Evolutionary conservation across 2,888 invertebrate species (phyloP).

Genomic region (Lochmaea crataegi): DNA sequence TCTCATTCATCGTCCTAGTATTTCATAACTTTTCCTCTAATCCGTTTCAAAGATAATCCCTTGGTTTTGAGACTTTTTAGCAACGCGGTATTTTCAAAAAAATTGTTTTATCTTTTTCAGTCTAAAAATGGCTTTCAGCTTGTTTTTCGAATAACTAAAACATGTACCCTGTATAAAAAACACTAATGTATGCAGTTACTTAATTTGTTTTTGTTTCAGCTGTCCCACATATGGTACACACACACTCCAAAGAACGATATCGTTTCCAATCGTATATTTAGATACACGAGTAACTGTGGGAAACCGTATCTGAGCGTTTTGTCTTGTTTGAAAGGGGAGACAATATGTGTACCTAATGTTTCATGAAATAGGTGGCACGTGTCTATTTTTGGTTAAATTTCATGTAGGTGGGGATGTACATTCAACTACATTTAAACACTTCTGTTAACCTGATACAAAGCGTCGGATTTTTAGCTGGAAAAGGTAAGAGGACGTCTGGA

Average conservation of each 20-base stretch:
- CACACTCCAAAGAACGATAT: not conserved
- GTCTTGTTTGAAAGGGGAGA: slow-evolving; percentile 1
- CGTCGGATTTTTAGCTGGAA: slow-evolving; percentile 12
- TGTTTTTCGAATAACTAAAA: not conserved
- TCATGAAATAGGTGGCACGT: slow-evolving; percentile 21
- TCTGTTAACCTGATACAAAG: slow-evolving; percentile 7
- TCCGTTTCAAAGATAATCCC: no score
- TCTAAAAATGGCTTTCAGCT: no score
- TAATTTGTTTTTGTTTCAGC: slow-evolving; percentile 13
- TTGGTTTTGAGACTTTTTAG: no score
- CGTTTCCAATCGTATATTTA: not conserved
- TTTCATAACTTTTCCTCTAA: no score
- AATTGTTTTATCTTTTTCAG: no score
- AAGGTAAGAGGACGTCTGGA: not conserved
- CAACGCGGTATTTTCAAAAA: no score
- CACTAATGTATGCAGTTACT: not conserved
- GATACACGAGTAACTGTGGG: not conserved
- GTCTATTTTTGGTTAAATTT: not conserved
- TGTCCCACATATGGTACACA: slow-evolving; percentile 14
- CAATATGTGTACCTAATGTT: slow-evolving; percentile 18
- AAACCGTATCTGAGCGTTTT: not conserved
- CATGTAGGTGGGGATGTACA: not conserved
- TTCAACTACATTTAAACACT: not conserved
- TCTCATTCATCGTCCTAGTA: no score
- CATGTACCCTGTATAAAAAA: not conserved